Conservation (phyloP, 2,888 invertebrate genomes). For the Cheilosia vernalis region DNA sequence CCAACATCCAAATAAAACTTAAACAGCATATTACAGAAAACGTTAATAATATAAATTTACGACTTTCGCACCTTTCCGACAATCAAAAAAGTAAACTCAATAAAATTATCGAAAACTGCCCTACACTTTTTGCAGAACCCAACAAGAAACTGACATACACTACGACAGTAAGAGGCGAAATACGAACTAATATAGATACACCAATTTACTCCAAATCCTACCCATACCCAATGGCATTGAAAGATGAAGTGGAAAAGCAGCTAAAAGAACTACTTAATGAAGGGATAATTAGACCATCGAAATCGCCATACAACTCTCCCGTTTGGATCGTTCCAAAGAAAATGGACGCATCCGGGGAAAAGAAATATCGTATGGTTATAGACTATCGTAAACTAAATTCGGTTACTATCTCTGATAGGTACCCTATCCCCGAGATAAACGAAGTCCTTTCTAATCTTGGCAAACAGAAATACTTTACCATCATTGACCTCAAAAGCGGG, state of each 20-base stretch:
- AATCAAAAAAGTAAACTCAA: constrained; percentile 11
- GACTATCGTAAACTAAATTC: constrained; percentile 41
- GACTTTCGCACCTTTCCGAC: constrained; percentile 1
- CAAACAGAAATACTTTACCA: constrained; percentile 17
- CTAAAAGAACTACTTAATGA: constrained; percentile 38
- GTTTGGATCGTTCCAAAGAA: constrained; percentile 58
- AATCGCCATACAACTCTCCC: constrained; percentile 56
- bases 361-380: constrained; percentile 28
- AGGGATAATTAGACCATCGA: constrained; percentile 51
- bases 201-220: constrained; percentile 48
- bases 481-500: constrained; percentile 35
- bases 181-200: constrained; percentile 40
- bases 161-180: constrained; percentile 50
- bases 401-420: constrained; percentile 28
- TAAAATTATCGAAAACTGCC: constrained; percentile 4
- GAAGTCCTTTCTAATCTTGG: constrained; percentile 7
- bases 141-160: constrained; percentile 51
- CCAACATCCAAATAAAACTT: constrained; percentile 7
- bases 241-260: constrained; percentile 51
- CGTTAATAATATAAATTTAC: constrained; percentile 13
- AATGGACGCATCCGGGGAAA: constrained; percentile 7
- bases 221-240: constrained; percentile 1
- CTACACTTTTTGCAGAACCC: constrained; percentile 35
- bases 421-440: constrained; percentile 49
- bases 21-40: constrained; percentile 5